Conservation (phyloP, 2,797 vertebrate genomes). For the Bovichtus diacanthus region DNA sequence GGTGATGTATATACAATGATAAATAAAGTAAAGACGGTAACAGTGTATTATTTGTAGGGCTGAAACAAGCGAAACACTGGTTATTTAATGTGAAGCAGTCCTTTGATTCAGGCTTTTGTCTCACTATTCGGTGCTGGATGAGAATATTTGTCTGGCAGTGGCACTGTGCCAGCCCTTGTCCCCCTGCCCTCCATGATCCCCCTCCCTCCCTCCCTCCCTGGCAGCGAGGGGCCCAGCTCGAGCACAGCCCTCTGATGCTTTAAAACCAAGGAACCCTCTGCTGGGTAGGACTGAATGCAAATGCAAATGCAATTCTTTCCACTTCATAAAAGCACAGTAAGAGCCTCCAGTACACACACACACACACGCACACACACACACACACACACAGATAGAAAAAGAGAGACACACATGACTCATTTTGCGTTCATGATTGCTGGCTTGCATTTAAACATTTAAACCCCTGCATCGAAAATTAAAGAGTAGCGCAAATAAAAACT, state of each 20-base stretch:
- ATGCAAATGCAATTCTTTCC: background rate
- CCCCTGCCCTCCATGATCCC: background rate
- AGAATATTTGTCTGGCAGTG: slow-evolving; percentile 6
- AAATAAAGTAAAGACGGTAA: too few relatives aligned
- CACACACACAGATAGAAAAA: too few relatives aligned
- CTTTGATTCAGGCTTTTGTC: background rate
- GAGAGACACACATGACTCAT: background rate
- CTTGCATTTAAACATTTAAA: too few relatives aligned
- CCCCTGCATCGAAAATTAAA: too few relatives aligned
- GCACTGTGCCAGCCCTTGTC: background rate
- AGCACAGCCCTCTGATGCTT: background rate
- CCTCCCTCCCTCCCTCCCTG: background rate
- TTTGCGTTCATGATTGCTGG: too few relatives aligned
- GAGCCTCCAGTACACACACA: background rate
- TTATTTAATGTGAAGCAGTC: background rate
- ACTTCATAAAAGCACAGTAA: background rate
- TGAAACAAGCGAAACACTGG: background rate
- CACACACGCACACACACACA: background rate
- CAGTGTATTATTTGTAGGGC: background rate
- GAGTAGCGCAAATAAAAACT: too few relatives aligned
- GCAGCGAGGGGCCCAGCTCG: slow-evolving; percentile 3
- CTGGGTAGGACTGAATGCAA: slow-evolving; percentile 29
- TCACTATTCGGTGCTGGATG: background rate
- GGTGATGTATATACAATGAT: background rate
- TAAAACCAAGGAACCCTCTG: slow-evolving; percentile 37